Evolutionary conservation across 1,140 invertebrate species (phyloP).

Genomic region (Probaryconus sp.): DNA sequence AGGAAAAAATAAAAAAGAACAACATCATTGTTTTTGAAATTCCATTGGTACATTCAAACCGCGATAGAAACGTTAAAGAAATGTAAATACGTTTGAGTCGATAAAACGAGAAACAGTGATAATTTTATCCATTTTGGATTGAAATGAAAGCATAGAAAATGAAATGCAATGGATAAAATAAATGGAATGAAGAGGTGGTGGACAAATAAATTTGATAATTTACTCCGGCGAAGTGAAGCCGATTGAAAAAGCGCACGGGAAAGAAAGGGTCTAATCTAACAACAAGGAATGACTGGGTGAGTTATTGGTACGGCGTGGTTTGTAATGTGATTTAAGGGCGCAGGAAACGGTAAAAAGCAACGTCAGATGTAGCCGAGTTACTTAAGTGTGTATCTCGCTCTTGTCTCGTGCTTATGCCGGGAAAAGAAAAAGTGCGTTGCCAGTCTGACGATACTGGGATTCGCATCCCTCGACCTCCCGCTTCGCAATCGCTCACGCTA

Average conservation of each 20-base stretch:
- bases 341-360: slow-evolving; percentile 52
- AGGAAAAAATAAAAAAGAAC: no score
- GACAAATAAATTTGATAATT: slow-evolving; percentile 55
- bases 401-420: neutral
- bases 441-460: slow-evolving; percentile 36
- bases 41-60: no score
- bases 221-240: slow-evolving; percentile 53
- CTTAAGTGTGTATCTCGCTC: slow-evolving; percentile 25
- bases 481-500: slow-evolving; percentile 49
- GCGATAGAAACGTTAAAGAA: no score
- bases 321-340: slow-evolving; percentile 52
- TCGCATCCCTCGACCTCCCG: slow-evolving; percentile 55
- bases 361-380: slow-evolving; percentile 38
- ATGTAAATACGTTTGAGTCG: no score
- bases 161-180: no score
- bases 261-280: slow-evolving; percentile 40
- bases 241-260: slow-evolving; percentile 45
- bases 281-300: slow-evolving; percentile 27
- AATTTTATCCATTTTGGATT: no score
- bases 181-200: no score
- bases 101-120: no score
- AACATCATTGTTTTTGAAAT: no score
- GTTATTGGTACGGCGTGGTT: slow-evolving; percentile 41
- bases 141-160: no score
- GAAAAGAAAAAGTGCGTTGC: slow-evolving; percentile 42